Evolutionary conservation across 64 coral and sea anemone species (phyloP).

Genomic region (Actinia tenebrosa): DNA sequence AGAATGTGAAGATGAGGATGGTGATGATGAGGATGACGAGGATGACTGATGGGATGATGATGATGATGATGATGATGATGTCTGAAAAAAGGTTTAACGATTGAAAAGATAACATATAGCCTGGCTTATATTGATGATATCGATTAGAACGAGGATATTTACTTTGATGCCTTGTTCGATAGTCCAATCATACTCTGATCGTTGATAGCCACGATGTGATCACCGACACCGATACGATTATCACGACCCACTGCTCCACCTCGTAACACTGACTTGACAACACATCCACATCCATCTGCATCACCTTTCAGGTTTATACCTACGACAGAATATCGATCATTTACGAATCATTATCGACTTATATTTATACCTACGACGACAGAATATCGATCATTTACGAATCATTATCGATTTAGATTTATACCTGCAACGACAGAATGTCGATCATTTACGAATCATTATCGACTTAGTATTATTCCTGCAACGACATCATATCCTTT

Average conservation of each 20-base stretch:
- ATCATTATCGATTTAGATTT: background rate
- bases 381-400: no score
- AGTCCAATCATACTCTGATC: slow-evolving; percentile 94
- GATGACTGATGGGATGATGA: no score
- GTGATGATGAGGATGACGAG: no score
- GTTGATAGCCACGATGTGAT: slow-evolving; percentile 83
- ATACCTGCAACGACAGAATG: no score
- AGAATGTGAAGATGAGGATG: no score
- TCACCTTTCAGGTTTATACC: slow-evolving; percentile 85
- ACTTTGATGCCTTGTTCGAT: slow-evolving; percentile 74
- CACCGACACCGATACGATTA: slow-evolving; percentile 79
- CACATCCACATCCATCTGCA: slow-evolving; percentile 71
- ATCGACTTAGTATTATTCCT: background rate
- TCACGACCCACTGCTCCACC: slow-evolving; percentile 91
- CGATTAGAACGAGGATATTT: background rate
- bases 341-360: background rate
- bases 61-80: background rate
- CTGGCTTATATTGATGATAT: background rate
- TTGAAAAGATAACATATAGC: background rate
- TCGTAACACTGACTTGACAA: slow-evolving; percentile 70
- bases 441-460: no score
- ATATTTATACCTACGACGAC: no score
- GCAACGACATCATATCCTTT: no score
- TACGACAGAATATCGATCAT: slow-evolving; percentile 12
- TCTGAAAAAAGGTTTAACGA: background rate